Evolutionary conservation across 1,140 invertebrate species (phyloP).

Genomic region (Nasonia giraulti): DNA sequence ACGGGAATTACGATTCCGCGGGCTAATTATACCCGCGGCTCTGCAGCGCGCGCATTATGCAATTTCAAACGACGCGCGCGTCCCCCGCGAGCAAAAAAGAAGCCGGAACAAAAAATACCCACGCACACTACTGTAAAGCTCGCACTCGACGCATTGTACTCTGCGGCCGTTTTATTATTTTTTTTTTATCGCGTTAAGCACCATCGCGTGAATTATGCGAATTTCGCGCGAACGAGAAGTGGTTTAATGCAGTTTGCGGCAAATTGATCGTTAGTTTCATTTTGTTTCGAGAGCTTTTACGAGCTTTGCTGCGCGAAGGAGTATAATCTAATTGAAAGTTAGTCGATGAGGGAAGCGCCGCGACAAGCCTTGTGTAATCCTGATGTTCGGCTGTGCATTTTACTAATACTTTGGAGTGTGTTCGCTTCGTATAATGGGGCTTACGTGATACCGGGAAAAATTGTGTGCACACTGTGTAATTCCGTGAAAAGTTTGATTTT

Average conservation of each 20-base stretch:
- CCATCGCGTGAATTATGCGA: too few species aligned
- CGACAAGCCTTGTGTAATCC: neutral
- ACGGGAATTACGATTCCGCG: neutral
- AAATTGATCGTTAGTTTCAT: neutral
- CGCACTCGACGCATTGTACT: too few species aligned
- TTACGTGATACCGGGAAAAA: too few species aligned
- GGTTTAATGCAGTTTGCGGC: neutral
- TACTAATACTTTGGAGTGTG: too few species aligned
- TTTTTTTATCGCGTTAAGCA: too few species aligned
- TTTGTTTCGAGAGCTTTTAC: neutral
- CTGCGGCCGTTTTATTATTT: too few species aligned
- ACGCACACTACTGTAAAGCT: too few species aligned
- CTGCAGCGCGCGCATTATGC: neutral
- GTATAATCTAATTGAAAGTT: neutral
- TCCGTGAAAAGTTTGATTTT: neutral
- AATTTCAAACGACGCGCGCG: conserved; percentile 12
- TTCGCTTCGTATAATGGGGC: too few species aligned
- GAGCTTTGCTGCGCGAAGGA: neutral
- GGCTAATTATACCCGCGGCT: conserved; percentile 30
- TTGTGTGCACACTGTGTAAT: too few species aligned
- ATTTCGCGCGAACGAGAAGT: neutral
- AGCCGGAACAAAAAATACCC: too few species aligned
- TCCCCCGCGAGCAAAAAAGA: too few species aligned
- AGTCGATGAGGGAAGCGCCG: neutral
- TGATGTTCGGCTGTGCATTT: neutral